Percentiles rank a stretch among this genome's conserved stretches.
Conservation (phyloP, 2,888 invertebrate genomes). For the Tortrix viridana region DNA sequence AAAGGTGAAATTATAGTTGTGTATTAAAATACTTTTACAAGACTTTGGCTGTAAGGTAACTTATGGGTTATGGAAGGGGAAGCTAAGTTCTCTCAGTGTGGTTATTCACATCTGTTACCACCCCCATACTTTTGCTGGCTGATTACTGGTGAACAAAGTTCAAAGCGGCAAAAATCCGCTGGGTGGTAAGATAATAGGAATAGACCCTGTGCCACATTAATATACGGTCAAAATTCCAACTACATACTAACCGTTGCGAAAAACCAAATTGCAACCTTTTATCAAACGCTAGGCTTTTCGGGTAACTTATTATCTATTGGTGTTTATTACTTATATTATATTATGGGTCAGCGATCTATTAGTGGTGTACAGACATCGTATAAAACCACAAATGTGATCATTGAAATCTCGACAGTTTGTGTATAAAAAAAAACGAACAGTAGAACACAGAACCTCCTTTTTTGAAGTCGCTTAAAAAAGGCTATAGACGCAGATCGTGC, state of each 20-base stretch:
- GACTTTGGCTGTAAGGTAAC: constrained; percentile 81
- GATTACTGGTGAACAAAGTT: too few species aligned
- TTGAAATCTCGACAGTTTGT: too few species aligned
- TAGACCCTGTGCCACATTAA: constrained; percentile 59
- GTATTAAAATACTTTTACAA: constrained; percentile 46
- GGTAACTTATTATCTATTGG: constrained; percentile 10
- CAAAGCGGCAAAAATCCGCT: too few species aligned
- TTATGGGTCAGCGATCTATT: not conserved
- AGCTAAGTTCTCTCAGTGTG: constrained; percentile 39
- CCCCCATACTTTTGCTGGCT: too few species aligned
- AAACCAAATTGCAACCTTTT: constrained; percentile 10
- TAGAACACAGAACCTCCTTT: too few species aligned
- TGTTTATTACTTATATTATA: constrained; percentile 2
- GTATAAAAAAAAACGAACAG: too few species aligned
- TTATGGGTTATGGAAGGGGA: constrained; percentile 53
- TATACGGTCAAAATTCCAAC: constrained; percentile 40
- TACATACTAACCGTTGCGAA: constrained; percentile 6
- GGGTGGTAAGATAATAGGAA: too few species aligned
- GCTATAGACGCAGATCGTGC: too few species aligned
- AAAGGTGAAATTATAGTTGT: constrained; percentile 17
- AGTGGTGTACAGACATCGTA: too few species aligned
- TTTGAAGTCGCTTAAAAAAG: too few species aligned
- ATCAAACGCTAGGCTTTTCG: not conserved
- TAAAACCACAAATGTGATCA: too few species aligned
- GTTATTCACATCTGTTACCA: too few species aligned